Conservation (phyloP, 1,140 invertebrate species). For the Thalassaphorura encarpata region DNA sequence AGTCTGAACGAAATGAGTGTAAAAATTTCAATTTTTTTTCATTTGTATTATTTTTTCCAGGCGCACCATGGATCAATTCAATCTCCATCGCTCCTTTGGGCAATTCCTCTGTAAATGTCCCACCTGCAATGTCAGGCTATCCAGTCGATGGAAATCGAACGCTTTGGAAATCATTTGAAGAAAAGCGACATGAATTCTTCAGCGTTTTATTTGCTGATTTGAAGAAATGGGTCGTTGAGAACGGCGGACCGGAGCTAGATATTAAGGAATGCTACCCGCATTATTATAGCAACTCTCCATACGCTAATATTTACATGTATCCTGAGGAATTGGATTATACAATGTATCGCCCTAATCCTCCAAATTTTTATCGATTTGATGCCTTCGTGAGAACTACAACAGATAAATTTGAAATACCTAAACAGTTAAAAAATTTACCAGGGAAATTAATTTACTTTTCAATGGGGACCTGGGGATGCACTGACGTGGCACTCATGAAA, state of each 20-base stretch:
- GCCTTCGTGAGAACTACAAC: not conserved
- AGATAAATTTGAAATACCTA: not conserved
- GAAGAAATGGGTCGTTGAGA: not conserved
- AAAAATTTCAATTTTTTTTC: too few relatives aligned
- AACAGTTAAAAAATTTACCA: not conserved
- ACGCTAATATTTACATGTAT: not conserved
- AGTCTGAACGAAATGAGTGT: not conserved
- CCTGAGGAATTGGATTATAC: not conserved
- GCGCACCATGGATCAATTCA: not conserved
- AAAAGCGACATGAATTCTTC: not conserved
- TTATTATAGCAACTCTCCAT: not conserved
- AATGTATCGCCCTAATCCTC: not conserved
- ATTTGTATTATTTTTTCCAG: too few relatives aligned
- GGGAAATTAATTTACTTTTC: slow-evolving; percentile 3
- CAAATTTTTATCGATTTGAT: not conserved
- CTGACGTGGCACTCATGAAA: slow-evolving; percentile 1
- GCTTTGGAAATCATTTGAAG: not conserved
- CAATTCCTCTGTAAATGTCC: not conserved
- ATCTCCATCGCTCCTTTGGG: not conserved
- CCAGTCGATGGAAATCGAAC: not conserved
- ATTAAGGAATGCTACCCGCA: not conserved
- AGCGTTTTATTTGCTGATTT: not conserved
- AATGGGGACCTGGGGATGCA: not conserved
- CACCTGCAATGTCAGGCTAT: not conserved
- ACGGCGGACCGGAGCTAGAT: not conserved